Evolutionary conservation across 2,113 vertebrate genomes (phyloP), one percentile per base, ranked within the genome.

Genomic region (Mormyrus lacerda): DNA sequence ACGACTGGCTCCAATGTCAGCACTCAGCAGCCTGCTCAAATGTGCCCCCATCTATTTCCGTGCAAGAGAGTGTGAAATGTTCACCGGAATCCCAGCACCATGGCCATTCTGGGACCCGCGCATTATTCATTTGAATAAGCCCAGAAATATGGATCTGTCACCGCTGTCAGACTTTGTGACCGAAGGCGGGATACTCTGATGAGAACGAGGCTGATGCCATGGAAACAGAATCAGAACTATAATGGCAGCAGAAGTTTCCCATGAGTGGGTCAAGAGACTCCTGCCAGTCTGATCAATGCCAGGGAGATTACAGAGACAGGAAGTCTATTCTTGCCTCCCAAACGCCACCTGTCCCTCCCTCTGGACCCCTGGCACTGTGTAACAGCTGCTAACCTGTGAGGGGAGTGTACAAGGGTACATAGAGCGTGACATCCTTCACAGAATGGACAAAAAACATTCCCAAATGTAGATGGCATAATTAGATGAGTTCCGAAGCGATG

Each of bases 131-230:
- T 47, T 84, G 42, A 84, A 84, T 47, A 13, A 84, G 44, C 21
- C 44, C 42, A 13, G 82, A 84, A 82, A 84, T 47, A 84, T 44
- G 44, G 82, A 47, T 84, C 82, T 84, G 82, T 84, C 82, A 84
- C 44, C 19, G 82, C 44, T 47, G 82, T 24, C 21, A 84, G 82
- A 84, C 21, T 84, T 44, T 84, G 39, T 47, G 24, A 47, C 82
- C 39, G 44, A 19, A 47, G 82, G 82, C 24, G 42, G 39, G 82
- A 84, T 42, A 42, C 21, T 84, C 82, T n/a, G 44, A 44, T 82
- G 76, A 82, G 76, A 82, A 82, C 42, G 2, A 39, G 42, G 76
- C 76, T 44, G 42, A 84, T 84, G 44, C 82, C 82, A 84, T 84
- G 82, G 82, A 84, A 84, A 84, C 44, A 47, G 39, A 47, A 84